Evolutionary conservation across 37 sponge, comb jelly and placozoan genomes (phyloP).

Genomic region (Theonella swinhoei): DNA sequence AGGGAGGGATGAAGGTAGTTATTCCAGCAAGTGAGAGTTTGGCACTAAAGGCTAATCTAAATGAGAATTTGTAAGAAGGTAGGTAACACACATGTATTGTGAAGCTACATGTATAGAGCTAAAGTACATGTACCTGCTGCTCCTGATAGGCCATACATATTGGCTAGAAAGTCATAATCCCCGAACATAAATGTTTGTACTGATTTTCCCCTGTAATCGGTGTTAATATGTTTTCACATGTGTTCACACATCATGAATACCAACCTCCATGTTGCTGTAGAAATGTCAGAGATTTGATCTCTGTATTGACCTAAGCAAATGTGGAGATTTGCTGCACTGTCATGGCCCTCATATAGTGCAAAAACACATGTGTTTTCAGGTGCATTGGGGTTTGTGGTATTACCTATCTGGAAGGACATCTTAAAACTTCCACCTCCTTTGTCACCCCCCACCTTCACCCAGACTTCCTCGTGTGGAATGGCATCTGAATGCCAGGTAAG

Average conservation of each 20-base stretch:
- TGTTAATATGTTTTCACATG: not conserved
- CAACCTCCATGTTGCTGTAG: slow-evolving; percentile 28
- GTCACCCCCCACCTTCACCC: slow-evolving; percentile 59
- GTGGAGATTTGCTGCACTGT: slow-evolving; percentile 38
- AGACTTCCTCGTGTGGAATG: slow-evolving; percentile 40
- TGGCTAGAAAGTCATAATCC: slow-evolving; percentile 37
- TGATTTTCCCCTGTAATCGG: slow-evolving; percentile 10
- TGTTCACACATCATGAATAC: no score
- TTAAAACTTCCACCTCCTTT: no score
- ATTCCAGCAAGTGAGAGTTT: no score
- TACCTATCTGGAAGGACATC: slow-evolving; percentile 49
- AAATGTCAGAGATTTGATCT: not conserved
- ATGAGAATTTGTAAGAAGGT: no score
- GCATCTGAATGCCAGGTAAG: slow-evolving; percentile 34
- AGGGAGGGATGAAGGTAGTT: no score
- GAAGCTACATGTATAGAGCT: no score
- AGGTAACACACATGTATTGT: no score
- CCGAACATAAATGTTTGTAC: slow-evolving; percentile 28
- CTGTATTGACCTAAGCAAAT: slow-evolving; percentile 10
- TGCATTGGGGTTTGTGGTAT: slow-evolving; percentile 30
- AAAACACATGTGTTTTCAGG: slow-evolving; percentile 38
- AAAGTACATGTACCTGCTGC: slow-evolving; percentile 8
- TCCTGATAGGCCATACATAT: no score
- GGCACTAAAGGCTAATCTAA: no score
- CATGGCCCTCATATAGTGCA: no score